phyloP scores from a whole-genome alignment of 2,113 vertebrate species.

The Lepus americanus region DNA sequence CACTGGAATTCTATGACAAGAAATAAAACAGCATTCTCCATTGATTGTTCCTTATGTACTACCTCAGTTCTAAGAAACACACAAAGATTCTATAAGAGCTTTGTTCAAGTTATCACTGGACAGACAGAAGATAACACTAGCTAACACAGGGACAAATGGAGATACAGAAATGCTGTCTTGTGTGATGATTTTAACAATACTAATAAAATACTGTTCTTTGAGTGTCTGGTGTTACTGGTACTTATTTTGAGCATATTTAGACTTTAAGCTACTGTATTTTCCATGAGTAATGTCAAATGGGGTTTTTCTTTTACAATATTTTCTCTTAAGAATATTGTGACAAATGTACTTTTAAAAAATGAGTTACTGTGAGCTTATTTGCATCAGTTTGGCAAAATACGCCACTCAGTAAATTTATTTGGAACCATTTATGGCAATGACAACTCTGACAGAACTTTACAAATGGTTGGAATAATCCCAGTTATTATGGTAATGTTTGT shows the following conservation, averaged over 20 bases:
- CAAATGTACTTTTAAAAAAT: background rate
- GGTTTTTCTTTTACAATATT: background rate
- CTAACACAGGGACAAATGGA: fast-evolving
- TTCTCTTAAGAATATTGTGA: background rate
- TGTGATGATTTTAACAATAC: background rate
- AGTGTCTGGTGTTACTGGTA: fast-evolving
- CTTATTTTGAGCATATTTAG: background rate
- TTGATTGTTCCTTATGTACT: too few species aligned
- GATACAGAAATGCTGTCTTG: background rate
- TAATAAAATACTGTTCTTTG: background rate
- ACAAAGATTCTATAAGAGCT: background rate
- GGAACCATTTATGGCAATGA: background rate
- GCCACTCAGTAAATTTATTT: background rate
- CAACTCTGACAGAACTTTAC: background rate
- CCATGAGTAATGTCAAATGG: background rate
- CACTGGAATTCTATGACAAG: fast-evolving
- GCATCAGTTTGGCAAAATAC: background rate
- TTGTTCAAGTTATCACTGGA: background rate
- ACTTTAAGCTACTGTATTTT: background rate
- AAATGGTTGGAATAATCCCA: background rate
- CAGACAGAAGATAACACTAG: background rate
- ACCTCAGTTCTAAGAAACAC: background rate
- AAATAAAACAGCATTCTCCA: background rate
- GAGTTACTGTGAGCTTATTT: background rate
- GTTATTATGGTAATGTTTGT: background rate